Evolutionary conservation across 2,113 vertebrate species (phyloP).

Genomic region (Gallinago paraguaiae): DNA sequence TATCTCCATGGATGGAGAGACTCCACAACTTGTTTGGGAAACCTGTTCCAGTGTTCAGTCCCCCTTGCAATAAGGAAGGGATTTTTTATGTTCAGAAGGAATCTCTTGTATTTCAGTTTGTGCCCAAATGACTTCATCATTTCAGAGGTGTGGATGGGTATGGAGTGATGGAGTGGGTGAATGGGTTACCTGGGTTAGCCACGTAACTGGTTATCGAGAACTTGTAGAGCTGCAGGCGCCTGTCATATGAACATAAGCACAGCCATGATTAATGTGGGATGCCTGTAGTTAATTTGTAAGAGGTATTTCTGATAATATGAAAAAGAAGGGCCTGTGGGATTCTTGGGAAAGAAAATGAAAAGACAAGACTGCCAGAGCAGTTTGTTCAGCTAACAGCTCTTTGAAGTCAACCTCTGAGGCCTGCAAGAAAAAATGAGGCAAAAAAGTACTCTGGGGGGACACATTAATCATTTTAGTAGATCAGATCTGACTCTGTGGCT

Average conservation of each 20-base stretch:
- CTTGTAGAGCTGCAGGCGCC: not conserved
- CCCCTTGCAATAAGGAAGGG: not conserved
- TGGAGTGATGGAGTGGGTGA: not conserved
- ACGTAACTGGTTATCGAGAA: not conserved
- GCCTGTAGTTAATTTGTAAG: not conserved
- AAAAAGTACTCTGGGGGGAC: not conserved
- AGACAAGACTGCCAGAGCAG: not conserved
- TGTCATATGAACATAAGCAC: not conserved
- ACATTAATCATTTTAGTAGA: not conserved
- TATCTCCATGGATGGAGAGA: not conserved
- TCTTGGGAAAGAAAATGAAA: not conserved
- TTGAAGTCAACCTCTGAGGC: not conserved
- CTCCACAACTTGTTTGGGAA: not conserved
- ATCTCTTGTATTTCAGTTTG: not conserved
- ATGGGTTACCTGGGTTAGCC: not conserved
- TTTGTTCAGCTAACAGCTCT: not conserved
- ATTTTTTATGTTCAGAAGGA: not conserved
- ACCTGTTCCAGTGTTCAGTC: not conserved
- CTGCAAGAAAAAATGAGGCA: not conserved
- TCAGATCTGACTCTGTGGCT: not conserved
- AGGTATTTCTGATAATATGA: not conserved
- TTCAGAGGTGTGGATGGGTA: not conserved
- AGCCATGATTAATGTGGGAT: not conserved
- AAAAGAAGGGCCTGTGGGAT: not conserved
- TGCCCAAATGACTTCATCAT: not conserved